Percentiles rank a stretch among this genome's conserved stretches.
These are phyloP conservation scores for Phaenicophaeus curvirostris DNA, from an alignment of 2,797 vertebrate species.

Conservation along the genomic window DNA sequence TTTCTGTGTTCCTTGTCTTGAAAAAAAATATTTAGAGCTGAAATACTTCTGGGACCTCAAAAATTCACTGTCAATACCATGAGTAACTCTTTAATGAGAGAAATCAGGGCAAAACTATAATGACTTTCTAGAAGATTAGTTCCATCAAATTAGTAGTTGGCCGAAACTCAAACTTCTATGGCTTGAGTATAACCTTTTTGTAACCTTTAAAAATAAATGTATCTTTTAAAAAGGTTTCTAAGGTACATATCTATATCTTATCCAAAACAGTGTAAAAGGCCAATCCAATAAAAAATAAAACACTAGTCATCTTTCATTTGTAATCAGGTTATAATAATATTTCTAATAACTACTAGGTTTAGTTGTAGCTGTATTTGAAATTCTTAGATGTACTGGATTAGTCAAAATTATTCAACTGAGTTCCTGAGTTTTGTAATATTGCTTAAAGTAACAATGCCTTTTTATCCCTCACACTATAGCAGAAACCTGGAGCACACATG, in stretches of 20 bases:
- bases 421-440: not conserved
- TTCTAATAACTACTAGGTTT: not conserved
- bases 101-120: not conserved
- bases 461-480: not conserved
- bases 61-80: not conserved
- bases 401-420: not conserved
- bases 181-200: not conserved
- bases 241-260: not conserved
- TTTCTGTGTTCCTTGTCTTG: not conserved
- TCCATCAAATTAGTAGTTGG: slow-evolving; percentile 9
- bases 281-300: not conserved
- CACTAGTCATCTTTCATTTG: fast-evolving
- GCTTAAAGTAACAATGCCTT: not conserved
- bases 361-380: not conserved
- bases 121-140: slow-evolving; percentile 8
- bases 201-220: not conserved
- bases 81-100: not conserved
- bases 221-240: not conserved
- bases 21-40: not conserved
- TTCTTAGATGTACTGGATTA: not conserved
- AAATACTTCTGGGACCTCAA: not conserved
- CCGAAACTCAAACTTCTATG: not conserved
- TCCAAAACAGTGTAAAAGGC: not conserved
- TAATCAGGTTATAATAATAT: not conserved
- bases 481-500: not conserved